Percentiles rank a stretch among this genome's conserved stretches.
Conservation (phyloP, 2,113 vertebrate genomes). For the Dromaius novaehollandiae region DNA sequence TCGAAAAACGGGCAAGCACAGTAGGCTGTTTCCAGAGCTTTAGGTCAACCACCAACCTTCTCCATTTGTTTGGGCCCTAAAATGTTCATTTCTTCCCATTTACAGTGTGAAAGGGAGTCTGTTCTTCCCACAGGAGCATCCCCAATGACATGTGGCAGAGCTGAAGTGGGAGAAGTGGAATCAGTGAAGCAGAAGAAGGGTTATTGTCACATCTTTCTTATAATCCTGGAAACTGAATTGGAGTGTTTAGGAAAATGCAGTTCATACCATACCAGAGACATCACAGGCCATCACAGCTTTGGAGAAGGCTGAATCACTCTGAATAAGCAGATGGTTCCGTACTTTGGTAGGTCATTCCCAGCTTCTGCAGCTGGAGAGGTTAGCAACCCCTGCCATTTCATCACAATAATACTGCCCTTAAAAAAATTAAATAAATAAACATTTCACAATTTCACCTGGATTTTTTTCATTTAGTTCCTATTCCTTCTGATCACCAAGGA, state of each 20-base stretch:
- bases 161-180: neutral
- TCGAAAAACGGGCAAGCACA: neutral
- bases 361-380: neutral
- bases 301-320: neutral
- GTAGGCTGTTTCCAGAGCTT: neutral
- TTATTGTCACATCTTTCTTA: neutral
- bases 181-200: fast-evolving
- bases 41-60: neutral
- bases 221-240: neutral
- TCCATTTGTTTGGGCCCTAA: neutral
- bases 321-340: neutral
- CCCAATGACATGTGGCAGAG: neutral
- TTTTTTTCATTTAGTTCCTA: neutral
- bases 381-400: neutral
- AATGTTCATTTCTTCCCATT: neutral
- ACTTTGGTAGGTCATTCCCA: neutral
- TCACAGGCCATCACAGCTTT: neutral
- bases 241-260: neutral
- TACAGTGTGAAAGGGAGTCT: neutral
- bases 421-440: too few relatives aligned
- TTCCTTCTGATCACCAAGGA: neutral
- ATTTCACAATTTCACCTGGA: neutral
- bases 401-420: neutral
- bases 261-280: neutral
- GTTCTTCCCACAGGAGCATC: neutral